These are phyloP conservation scores for Hymenochirus boettgeri DNA, from an alignment of 2,113 vertebrate genomes.

Conservation along the genomic window DNA sequence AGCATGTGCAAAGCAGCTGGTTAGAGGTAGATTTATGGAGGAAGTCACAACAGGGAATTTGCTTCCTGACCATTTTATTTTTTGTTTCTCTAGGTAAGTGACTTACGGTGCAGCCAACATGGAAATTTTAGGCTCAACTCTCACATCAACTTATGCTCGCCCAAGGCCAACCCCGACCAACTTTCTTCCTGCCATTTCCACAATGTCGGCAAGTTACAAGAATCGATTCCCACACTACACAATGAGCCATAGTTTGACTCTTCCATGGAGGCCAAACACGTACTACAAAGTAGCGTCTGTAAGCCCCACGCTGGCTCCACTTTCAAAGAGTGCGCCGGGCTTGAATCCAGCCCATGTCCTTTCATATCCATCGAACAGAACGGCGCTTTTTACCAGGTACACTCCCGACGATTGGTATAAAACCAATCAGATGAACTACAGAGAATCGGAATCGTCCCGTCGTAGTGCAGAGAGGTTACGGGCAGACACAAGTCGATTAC, in stretches of 20 bases:
- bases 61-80: neutral
- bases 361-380: slow-evolving; percentile 78
- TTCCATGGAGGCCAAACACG: slow-evolving; percentile 72
- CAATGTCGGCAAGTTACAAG: slow-evolving; percentile 73
- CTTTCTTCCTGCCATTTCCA: slow-evolving; percentile 79
- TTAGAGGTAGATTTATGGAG: no score
- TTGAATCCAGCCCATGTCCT: slow-evolving; percentile 63
- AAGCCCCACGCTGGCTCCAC: slow-evolving; percentile 56
- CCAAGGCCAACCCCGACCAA: slow-evolving; percentile 63
- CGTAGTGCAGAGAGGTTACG: slow-evolving; percentile 79
- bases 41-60: no score
- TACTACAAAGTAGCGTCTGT: slow-evolving; percentile 66
- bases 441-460: slow-evolving; percentile 70
- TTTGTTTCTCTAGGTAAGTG: slow-evolving; percentile 43
- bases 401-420: slow-evolving; percentile 83
- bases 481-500: slow-evolving; percentile 71
- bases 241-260: slow-evolving; percentile 61
- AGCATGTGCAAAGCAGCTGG: no score
- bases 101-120: slow-evolving; percentile 52
- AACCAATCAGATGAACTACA: slow-evolving; percentile 78
- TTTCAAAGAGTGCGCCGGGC: slow-evolving; percentile 59
- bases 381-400: slow-evolving; percentile 66
- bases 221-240: slow-evolving; percentile 58
- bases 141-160: slow-evolving; percentile 64
- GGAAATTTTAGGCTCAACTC: slow-evolving; percentile 74